Base-by-base conservation (phyloP, 2,888 invertebrate genomes). In the Seira sanloemensis region DNA sequence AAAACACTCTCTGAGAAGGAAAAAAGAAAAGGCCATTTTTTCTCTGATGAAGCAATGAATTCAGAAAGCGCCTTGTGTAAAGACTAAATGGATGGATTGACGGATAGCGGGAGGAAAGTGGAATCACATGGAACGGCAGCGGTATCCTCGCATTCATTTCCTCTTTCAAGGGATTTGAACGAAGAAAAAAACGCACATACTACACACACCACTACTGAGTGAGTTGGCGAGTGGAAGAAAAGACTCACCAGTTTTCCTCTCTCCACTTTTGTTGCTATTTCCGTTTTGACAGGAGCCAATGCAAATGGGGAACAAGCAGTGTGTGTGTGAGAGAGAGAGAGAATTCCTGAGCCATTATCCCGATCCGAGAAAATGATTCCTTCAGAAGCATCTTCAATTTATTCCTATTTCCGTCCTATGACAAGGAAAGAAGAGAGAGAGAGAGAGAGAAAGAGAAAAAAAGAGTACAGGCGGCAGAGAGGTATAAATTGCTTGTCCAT, bases 21-120 rank as follows among this genome's bases (percentile, higher is more conserved):
- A 71, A 16, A 19, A 71, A 21, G 23, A 71, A 62, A 62, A 62
- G 19, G 21, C 62, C 62, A 23, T 62, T 62, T 62, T 58, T n/a
- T 58, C 12, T 62, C 21, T 23, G 62, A 62, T 62, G 23, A 62
- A 62, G 62, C 62, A 62, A 62, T 62, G 62, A 62, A 62, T 62
- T 62, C 23, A 23, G 21, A 21, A 62, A 62, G 21, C 4, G 62
- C 58, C 1, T 23, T 62, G 9, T 23, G 62, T 62, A 62, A 62
- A 62, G 62, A 62, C 21, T 9, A 82, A 82, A 76, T 82, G 81
- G 81, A 82, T 76, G 67, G 76, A 82, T 82, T 82, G 81, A 82
- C 76, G 65, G 76, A 82, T 82, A 76, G 81, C 69, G 25, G 46
- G 69, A 81, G 81, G 27, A 81, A 82, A 82, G 81, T 82, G 76